phyloP scores from a whole-genome alignment of 1,140 invertebrate genomes.

The Drosophila melanica region DNA sequence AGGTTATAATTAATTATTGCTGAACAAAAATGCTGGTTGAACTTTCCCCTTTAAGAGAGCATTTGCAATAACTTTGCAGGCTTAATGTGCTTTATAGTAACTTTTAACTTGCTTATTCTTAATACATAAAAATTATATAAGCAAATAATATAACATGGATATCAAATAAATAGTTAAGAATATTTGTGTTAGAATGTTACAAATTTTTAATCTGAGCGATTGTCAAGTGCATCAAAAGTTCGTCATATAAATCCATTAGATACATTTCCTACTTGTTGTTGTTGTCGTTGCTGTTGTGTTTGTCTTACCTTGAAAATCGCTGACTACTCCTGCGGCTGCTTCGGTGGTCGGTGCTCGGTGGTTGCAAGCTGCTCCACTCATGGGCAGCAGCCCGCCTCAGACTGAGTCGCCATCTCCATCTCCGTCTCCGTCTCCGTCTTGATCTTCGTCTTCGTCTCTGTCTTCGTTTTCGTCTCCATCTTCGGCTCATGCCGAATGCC shows the following conservation, averaged over 20 bases:
- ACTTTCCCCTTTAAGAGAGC: too few species aligned
- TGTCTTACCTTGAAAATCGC: constrained; percentile 80
- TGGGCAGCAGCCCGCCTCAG: background rate
- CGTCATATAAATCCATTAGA: constrained; percentile 26
- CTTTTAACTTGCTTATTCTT: too few species aligned
- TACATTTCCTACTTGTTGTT: constrained; percentile 16
- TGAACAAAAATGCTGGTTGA: too few species aligned
- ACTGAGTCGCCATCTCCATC: constrained; percentile 4
- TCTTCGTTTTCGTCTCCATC: background rate
- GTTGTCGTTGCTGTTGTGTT: constrained; percentile 31
- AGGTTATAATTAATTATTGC: too few species aligned
- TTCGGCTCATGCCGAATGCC: constrained; percentile 56
- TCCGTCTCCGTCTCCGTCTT: background rate
- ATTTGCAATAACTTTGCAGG: too few species aligned
- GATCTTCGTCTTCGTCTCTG: background rate
- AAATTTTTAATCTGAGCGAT: background rate
- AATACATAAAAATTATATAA: too few species aligned
- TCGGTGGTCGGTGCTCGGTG: constrained; percentile 72
- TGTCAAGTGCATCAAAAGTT: constrained; percentile 33
- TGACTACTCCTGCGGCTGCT: constrained; percentile 64
- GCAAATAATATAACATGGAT: too few species aligned
- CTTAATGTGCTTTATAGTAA: too few species aligned
- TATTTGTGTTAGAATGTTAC: too few species aligned
- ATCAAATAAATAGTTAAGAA: too few species aligned
- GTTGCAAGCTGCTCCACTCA: constrained; percentile 16